Percentiles rank a stretch among this genome's conserved stretches.
These are phyloP conservation scores for Nipponia nippon DNA, from an alignment of 2,113 vertebrate genomes.

Conservation along the genomic window DNA sequence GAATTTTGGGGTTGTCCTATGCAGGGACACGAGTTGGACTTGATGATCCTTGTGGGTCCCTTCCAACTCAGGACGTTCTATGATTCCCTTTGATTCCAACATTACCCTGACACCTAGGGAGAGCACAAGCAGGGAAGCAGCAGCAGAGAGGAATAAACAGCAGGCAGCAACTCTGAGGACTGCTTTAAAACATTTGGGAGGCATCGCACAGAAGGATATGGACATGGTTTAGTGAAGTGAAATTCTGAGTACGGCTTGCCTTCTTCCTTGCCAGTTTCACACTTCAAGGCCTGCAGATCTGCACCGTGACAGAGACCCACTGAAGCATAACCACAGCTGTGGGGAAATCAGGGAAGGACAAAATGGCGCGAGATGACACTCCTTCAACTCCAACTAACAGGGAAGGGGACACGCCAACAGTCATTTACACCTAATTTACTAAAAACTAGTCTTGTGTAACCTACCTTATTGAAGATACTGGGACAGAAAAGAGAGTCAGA, in stretches of 20 bases:
- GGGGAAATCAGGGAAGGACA: background rate
- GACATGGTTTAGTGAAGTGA: background rate
- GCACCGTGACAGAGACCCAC: background rate
- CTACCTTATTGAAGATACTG: background rate
- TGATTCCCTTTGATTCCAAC: background rate
- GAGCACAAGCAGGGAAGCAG: background rate
- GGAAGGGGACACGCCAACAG: background rate
- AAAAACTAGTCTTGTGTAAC: background rate
- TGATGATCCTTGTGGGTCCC: too few relatives aligned
- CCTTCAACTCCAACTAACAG: background rate
- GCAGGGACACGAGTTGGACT: too few relatives aligned
- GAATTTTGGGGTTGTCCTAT: too few relatives aligned
- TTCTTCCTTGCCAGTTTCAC: background rate
- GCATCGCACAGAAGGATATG: background rate
- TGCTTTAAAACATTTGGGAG: background rate
- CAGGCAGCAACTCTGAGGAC: background rate
- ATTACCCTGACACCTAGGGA: background rate
- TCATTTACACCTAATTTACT: background rate
- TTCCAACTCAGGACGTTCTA: too few relatives aligned
- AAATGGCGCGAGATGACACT: accelerated
- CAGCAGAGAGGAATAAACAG: background rate
- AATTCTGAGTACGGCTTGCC: background rate
- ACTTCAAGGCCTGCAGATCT: background rate
- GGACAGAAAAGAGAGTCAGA: background rate
- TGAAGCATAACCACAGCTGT: background rate